phyloP scores from a whole-genome alignment of 1,140 invertebrate genomes.

The Ostrea edulis region DNA sequence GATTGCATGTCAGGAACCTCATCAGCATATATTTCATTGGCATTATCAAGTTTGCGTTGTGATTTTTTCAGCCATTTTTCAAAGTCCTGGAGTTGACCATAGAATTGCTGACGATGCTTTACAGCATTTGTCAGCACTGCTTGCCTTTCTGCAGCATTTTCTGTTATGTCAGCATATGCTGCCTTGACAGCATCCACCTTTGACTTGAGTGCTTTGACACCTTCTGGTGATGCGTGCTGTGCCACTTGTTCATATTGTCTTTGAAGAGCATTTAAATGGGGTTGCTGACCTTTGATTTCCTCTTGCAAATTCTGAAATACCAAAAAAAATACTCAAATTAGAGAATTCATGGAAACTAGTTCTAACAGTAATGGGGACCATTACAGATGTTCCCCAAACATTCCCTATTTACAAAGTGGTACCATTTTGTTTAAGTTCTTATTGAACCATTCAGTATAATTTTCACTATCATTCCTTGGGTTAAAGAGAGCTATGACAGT shows the following conservation, averaged over 20 bases:
- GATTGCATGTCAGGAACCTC: slow-evolving; percentile 89
- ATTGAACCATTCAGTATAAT: too few species aligned
- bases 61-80: slow-evolving; percentile 91
- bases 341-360: too few species aligned
- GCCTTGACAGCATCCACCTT: slow-evolving; percentile 86
- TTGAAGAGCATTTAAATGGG: slow-evolving; percentile 68
- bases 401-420: too few species aligned
- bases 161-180: slow-evolving; percentile 88
- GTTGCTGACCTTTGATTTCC: slow-evolving; percentile 74
- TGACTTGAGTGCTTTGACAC: slow-evolving; percentile 65
- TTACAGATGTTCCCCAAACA: too few species aligned
- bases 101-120: slow-evolving; percentile 90
- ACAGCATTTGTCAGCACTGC: slow-evolving; percentile 77
- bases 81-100: slow-evolving; percentile 89
- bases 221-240: slow-evolving; percentile 71
- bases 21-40: slow-evolving; percentile 89
- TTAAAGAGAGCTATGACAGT: too few species aligned
- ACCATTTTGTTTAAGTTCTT: too few species aligned
- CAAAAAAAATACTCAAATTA: too few species aligned
- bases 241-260: slow-evolving; percentile 73
- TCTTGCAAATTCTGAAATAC: slow-evolving; percentile 73
- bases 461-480: too few species aligned
- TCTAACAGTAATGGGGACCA: too few species aligned
- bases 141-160: slow-evolving; percentile 77
- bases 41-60: slow-evolving; percentile 86